Evolutionary conservation across 1,140 invertebrate genomes (phyloP).

Genomic region (Nephotettix cincticeps): DNA sequence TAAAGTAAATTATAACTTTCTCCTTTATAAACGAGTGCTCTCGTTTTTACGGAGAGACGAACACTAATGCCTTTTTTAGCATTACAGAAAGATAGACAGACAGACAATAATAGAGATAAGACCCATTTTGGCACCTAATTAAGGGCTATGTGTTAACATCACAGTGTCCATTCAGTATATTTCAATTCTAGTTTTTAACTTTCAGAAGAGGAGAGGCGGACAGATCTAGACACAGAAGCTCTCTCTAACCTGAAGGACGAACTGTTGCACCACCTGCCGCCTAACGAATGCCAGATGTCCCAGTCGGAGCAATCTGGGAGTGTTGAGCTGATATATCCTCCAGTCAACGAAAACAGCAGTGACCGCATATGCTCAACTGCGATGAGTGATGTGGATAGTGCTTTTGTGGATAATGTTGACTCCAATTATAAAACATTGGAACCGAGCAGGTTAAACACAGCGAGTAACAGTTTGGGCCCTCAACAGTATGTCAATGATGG

Average conservation of each 20-base stretch:
- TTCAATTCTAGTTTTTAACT: constrained; percentile 33
- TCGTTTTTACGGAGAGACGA: too few relatives aligned
- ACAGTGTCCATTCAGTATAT: too few relatives aligned
- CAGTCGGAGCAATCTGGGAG: neutral
- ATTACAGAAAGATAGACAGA: too few relatives aligned
- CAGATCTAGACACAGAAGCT: neutral
- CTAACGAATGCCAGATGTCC: neutral
- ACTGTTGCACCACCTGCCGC: neutral
- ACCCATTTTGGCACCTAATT: too few relatives aligned
- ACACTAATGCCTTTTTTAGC: too few relatives aligned
- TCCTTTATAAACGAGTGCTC: too few relatives aligned
- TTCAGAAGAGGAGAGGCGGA: neutral
- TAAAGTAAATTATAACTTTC: too few relatives aligned
- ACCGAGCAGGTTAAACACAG: neutral
- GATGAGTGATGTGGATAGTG: constrained; percentile 9
- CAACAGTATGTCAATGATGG: neutral
- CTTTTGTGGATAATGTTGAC: constrained; percentile 2
- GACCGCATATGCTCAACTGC: neutral
- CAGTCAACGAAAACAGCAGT: neutral
- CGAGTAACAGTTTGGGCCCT: neutral
- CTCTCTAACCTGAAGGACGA: neutral
- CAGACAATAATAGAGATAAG: too few relatives aligned
- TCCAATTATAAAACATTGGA: neutral
- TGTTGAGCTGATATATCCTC: neutral
- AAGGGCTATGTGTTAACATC: too few relatives aligned